Evolutionary conservation across 2,797 vertebrate genomes (phyloP), one percentile per base, ranked within the genome.

Genomic region (Typhlichthys eigenmanni): DNA sequence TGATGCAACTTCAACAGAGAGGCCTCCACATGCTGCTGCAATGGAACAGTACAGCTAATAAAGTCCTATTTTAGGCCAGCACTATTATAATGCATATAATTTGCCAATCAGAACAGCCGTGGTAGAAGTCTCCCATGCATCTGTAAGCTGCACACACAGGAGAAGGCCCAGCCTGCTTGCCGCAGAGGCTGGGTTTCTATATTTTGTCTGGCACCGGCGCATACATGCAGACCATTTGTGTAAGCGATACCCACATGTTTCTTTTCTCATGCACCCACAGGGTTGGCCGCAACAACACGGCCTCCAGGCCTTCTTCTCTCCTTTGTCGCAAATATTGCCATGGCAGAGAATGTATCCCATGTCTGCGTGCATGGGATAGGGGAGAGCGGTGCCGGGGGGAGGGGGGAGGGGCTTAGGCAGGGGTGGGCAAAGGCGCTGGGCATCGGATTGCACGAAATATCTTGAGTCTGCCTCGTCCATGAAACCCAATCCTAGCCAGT

Each of bases 371-470:
- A 73, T 77, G 54, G 81, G 82, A 80, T 80, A 79, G 74, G 57
- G 63, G 73, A 38, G 7, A 79, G 74, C 64, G 63, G 74, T 71
- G 74, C 76, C 13, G 45, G 14, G 51, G 68, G 61, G 72, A 63
- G 46, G 19, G 55, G 46, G 16, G 16, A 1, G 19, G 55, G 51
- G 70, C 32, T 68, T 71, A 13, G 58, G 68, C 62, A 54, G 71
- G 62, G 73, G 85, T 53, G 71, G 77, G 75, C 68, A 70, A 59
- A 55, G 47, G 75, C 64, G 67, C 68, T 71, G 34, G 78, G 88
- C 80, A 75, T 91, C 81, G 69, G 84, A 76, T 87, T 91, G 88
- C 88, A 85, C 85, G 85, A 90, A 92, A 91, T 88, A 89, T 87
- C 87, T 87, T 85, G 87, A 90, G 90, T 5, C 88, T 89, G 92